Evolutionary conservation across 2,797 vertebrate species (phyloP), one percentile per base, ranked within the genome.

Genomic region (Avahi laniger): DNA sequence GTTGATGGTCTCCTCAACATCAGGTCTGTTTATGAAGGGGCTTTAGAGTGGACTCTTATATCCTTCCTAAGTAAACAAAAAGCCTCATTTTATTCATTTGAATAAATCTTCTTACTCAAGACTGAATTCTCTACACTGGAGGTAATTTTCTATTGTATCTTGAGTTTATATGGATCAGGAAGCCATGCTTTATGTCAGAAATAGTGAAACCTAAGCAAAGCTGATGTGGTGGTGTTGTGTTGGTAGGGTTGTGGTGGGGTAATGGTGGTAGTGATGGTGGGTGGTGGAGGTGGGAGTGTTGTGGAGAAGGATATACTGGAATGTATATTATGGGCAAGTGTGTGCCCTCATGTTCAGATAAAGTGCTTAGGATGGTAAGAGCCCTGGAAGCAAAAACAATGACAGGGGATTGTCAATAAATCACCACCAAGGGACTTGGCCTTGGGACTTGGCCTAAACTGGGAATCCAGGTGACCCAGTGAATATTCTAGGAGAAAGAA

Each of bases 21-120:
- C 61, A 94, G 41, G 10, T 89, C 30, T 94, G 5, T 81, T 97
- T 54, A 95, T 79, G 80, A 85, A 70, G 54, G 67, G 46, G n/a
- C 10, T 89, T 88, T 95, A 69, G 17, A 67, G 3, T 61, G 24
- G 9, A 86, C 26, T 48, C 41, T 80, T 17, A 14, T 54, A 14
- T 30, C 38, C 43, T 89, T 89, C 15, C 46, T 75, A 70, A 85
- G 15, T 93, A 89, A 94, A 82, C 6, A 67, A 48, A 72, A 24
- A 78, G 11, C 14, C 63, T 94, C n/a, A 59, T 88, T 35, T 88
- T 96, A 80, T 20, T 90, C 14, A 81, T 57, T n/a, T 70, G 46
- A 67, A 7, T 65, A 72, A 65, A 5, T 90, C 43, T 38, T 87
- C 65, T 91, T 87, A 69, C 38, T 94, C 7, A 65, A 22, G 20